Evolutionary conservation across 1,140 invertebrate genomes (phyloP).

Genomic region (Aphidius ervi): DNA sequence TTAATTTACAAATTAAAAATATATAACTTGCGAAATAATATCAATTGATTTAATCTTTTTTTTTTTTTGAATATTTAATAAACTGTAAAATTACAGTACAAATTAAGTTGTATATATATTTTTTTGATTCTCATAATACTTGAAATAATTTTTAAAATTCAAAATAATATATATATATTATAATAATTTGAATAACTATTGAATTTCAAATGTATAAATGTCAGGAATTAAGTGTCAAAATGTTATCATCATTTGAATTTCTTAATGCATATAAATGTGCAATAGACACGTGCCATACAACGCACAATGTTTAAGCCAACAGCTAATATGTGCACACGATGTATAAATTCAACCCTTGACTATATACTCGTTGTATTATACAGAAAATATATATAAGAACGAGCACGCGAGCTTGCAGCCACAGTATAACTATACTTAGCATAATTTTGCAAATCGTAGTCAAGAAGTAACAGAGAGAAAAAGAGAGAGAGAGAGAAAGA

Average conservation of each 20-base stretch:
- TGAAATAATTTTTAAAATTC: too few species aligned
- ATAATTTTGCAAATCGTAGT: slow-evolving; percentile 47
- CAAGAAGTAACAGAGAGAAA: slow-evolving; percentile 32
- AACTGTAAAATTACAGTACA: too few species aligned
- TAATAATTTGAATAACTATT: too few species aligned
- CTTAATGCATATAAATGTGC: slow-evolving; percentile 19
- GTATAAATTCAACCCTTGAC: slow-evolving; percentile 13
- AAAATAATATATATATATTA: too few species aligned
- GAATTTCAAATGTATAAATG: slow-evolving; percentile 4
- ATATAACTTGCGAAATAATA: too few species aligned
- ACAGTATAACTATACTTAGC: slow-evolving; percentile 33
- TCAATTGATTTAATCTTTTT: too few species aligned
- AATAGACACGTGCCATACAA: slow-evolving; percentile 33
- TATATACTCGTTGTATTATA: background rate
- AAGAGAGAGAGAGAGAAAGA: background rate
- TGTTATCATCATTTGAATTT: slow-evolving; percentile 43
- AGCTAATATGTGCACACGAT: too few species aligned
- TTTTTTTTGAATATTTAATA: too few species aligned
- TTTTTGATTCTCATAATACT: too few species aligned
- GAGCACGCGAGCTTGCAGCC: slow-evolving; percentile 23
- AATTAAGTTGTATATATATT: too few species aligned
- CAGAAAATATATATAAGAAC: background rate
- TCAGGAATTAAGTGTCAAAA: slow-evolving; percentile 19
- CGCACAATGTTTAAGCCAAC: too few species aligned
- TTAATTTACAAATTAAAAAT: background rate